Conservation (phyloP, 1,140 invertebrate species). For the Rhagoletis pomonella region DNA sequence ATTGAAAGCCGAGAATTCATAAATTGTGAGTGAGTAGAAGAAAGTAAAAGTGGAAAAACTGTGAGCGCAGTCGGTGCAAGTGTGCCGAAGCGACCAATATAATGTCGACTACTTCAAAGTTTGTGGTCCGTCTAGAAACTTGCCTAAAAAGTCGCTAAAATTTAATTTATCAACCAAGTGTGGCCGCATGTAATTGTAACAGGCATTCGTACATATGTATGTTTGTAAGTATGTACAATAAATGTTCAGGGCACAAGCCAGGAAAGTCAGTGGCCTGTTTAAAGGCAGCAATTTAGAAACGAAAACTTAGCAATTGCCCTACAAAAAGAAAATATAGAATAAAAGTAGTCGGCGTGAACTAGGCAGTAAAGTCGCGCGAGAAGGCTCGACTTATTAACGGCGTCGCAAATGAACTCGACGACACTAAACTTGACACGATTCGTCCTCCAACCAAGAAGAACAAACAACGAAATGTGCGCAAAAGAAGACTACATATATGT, state of each 20-base stretch:
- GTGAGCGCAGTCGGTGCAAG: not conserved
- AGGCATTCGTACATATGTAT: not conserved
- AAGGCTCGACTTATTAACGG: constrained; percentile 14
- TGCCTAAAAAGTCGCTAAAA: not conserved
- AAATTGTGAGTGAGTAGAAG: not conserved
- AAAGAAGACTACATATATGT: not conserved
- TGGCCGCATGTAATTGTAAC: not conserved
- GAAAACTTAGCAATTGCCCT: not conserved
- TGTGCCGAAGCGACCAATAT: too few relatives aligned
- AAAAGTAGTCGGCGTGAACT: not conserved
- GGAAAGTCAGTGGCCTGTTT: not conserved
- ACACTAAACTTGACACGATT: constrained; percentile 51
- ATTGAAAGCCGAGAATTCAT: not conserved
- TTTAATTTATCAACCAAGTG: not conserved
- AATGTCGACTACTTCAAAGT: not conserved
- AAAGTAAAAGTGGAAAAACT: not conserved
- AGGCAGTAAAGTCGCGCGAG: not conserved
- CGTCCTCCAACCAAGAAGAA: not conserved
- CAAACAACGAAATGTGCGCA: not conserved
- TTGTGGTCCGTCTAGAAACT: constrained; percentile 3
- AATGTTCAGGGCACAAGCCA: not conserved
- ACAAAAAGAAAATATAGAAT: not conserved
- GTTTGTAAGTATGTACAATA: not conserved
- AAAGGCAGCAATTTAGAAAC: not conserved
- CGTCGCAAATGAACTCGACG: constrained; percentile 51